These are phyloP conservation scores for Nephrocerus scutellatus DNA, from an alignment of 2,888 invertebrate species.

Conservation along the genomic window DNA sequence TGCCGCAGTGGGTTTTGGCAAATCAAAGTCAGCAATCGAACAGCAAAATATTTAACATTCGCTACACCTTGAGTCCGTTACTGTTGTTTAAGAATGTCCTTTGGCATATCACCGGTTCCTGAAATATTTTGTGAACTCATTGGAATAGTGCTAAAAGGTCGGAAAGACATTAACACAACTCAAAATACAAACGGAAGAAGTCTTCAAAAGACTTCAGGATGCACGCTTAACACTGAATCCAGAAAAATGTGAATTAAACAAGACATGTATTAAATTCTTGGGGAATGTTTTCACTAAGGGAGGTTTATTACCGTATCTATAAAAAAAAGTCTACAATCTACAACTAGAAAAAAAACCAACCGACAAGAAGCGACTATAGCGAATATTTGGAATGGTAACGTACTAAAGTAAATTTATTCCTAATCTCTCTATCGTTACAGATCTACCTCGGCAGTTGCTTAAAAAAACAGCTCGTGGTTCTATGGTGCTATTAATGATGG, in stretches of 20 bases:
- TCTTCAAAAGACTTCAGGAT: slow-evolving; percentile 16
- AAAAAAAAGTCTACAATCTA: slow-evolving; percentile 10
- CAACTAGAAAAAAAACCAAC: slow-evolving; percentile 8
- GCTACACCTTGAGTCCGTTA: slow-evolving; percentile 17
- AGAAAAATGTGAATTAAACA: slow-evolving; percentile 25
- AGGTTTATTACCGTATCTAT: slow-evolving; percentile 7
- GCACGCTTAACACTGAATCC: slow-evolving; percentile 25
- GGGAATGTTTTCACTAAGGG: slow-evolving; percentile 9
- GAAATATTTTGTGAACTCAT: slow-evolving; percentile 25
- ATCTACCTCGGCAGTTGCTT: slow-evolving; percentile 7
- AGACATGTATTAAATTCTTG: slow-evolving; percentile 1
- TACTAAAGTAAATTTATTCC: slow-evolving; percentile 10
- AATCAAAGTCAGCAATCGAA: no score
- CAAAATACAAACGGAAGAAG: slow-evolving; percentile 15
- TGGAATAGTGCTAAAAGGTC: slow-evolving; percentile 24
- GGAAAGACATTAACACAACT: slow-evolving; percentile 20
- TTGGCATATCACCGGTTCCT: slow-evolving; percentile 13
- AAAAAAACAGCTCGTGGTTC: slow-evolving; percentile 7
- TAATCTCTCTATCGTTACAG: slow-evolving; percentile 14
- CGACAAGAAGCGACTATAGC: slow-evolving; percentile 14
- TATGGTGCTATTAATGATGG: not conserved
- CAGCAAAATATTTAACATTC: no score
- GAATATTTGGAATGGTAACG: slow-evolving; percentile 10
- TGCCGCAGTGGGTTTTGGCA: no score
- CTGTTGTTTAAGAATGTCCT: slow-evolving; percentile 9